These are phyloP conservation scores for Drosophila yakuba DNA, from an alignment of 1,140 invertebrate species.

Conservation along the genomic window DNA sequence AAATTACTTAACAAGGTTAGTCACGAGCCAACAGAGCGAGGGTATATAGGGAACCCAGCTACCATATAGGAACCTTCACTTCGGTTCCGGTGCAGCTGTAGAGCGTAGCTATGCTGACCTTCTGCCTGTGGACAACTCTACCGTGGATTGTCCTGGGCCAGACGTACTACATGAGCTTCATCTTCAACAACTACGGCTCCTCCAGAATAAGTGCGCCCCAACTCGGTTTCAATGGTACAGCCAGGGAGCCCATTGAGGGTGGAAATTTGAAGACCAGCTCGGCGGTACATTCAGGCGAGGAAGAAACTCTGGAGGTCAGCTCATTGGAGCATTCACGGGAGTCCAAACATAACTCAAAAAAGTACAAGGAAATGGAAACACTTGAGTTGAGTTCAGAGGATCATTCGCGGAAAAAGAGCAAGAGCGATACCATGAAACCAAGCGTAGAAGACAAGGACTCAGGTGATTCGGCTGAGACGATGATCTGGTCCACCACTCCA, in stretches of 20 bases:
- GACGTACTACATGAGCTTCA: slow-evolving; percentile 67
- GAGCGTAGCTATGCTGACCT: slow-evolving; percentile 34
- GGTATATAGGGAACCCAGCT: slow-evolving; percentile 54
- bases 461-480: neutral
- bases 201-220: neutral
- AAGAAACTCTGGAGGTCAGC: slow-evolving; percentile 23
- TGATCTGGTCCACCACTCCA: neutral
- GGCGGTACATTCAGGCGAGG: neutral
- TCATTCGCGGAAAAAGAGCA: neutral
- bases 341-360: neutral
- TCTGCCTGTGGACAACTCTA: slow-evolving; percentile 39
- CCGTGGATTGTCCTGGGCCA: slow-evolving; percentile 46
- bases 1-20: slow-evolving; percentile 19
- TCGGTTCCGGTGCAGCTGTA: neutral
- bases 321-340: slow-evolving; percentile 20
- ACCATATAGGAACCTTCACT: neutral
- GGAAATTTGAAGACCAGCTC: slow-evolving; percentile 9
- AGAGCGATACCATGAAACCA: neutral
- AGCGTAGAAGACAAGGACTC: neutral
- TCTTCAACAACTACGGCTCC: slow-evolving; percentile 58
- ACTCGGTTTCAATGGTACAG: neutral
- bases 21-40: slow-evolving; percentile 22
- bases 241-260: neutral
- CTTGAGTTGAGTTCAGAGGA: slow-evolving; percentile 30
- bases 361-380: slow-evolving; percentile 1